Percentiles rank a stretch among this genome's conserved stretches.
Conservation (phyloP, 2,113 vertebrate genomes). For the Ivindomyrus marchei region DNA sequence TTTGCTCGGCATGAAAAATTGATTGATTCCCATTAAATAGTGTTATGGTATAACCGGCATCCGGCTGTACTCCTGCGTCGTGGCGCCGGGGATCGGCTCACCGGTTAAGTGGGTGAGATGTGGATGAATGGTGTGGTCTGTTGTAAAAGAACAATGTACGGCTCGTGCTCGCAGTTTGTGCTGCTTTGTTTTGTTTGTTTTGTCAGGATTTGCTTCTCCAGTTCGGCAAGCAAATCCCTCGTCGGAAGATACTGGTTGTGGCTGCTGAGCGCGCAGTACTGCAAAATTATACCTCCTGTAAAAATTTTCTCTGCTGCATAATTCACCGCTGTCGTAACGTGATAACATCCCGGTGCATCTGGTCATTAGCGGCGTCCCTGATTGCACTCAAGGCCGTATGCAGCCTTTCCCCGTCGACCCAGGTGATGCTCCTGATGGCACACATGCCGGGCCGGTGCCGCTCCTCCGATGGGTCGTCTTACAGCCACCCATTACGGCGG, state of each 20-base stretch:
- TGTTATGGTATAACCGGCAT: background rate
- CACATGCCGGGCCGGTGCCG: background rate
- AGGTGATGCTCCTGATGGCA: background rate
- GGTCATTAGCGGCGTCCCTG: background rate
- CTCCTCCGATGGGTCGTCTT: background rate
- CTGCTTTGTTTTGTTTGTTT: background rate
- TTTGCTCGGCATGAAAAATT: background rate
- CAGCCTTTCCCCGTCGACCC: background rate
- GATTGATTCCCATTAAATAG: background rate
- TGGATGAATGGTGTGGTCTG: background rate
- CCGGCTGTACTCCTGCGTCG: background rate
- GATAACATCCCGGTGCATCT: background rate
- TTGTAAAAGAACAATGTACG: background rate
- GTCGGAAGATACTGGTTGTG: background rate
- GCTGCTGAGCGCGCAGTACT: background rate
- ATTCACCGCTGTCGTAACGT: background rate
- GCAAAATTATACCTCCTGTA: background rate
- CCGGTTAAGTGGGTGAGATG: background rate
- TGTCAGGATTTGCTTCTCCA: background rate
- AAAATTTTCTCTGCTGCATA: background rate
- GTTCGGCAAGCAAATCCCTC: background rate
- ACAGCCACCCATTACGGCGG: background rate
- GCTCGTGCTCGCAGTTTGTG: background rate
- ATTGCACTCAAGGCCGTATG: background rate
- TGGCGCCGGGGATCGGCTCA: background rate